Percentiles rank a stretch among this genome's conserved stretches.
Evolutionary conservation across 2,113 vertebrate species (phyloP).

Genomic region (Nibea coibor): DNA sequence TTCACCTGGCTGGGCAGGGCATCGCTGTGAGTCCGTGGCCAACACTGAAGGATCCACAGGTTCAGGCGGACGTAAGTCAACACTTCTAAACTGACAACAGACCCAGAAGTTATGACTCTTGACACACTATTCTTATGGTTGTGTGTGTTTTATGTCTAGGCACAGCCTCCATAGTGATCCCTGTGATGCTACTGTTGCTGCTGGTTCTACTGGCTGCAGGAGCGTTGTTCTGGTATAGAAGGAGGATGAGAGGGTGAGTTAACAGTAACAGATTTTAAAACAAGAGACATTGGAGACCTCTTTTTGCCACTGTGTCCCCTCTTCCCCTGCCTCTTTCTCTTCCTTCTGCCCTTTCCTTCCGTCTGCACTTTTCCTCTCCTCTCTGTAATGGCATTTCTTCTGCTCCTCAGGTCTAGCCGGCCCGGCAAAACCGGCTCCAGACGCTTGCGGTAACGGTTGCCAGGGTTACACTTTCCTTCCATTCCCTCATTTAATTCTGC

Average conservation of each 20-base stretch:
- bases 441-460: constrained; percentile 83
- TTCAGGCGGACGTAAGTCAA: constrained; percentile 68
- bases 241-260: constrained; percentile 92
- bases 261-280: background rate
- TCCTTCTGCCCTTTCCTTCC: constrained; percentile 27
- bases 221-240: constrained; percentile 91
- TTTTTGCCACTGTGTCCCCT: constrained; percentile 23
- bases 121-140: background rate
- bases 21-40: constrained; percentile 72
- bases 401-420: constrained; percentile 85
- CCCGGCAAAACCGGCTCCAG: constrained; percentile 81
- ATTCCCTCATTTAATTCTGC: constrained; percentile 51
- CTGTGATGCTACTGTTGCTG: constrained; percentile 88
- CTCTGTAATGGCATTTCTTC: constrained; percentile 77
- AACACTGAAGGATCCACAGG: background rate
- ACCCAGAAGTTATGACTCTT: background rate
- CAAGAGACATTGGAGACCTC: background rate
- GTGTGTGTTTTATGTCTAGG: constrained; percentile 76
- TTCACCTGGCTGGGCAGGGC: constrained; percentile 75
- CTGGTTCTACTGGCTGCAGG: constrained; percentile 85
- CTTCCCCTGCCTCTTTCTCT: constrained; percentile 20
- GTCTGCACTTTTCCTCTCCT: constrained; percentile 53
- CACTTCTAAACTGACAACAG: background rate
- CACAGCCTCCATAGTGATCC: constrained; percentile 90
- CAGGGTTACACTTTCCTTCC: constrained; percentile 63